These are phyloP conservation scores for Pogonomyrmex californicus DNA, from an alignment of 1,140 invertebrate genomes.

Conservation along the genomic window DNA sequence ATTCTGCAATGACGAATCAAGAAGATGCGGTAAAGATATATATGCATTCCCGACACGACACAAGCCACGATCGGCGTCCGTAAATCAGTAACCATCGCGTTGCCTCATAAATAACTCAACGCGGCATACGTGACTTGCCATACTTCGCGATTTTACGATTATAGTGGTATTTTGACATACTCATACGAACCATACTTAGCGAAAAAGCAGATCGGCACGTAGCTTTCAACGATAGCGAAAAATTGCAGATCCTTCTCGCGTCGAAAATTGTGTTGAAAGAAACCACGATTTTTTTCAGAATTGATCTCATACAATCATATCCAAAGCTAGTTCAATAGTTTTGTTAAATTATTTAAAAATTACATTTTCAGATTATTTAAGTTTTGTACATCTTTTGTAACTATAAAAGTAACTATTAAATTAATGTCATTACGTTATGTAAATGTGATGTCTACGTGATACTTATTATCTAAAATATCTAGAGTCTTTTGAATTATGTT, in stretches of 20 bases:
- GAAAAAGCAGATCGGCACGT: neutral
- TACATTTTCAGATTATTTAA: neutral
- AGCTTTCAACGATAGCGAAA: neutral
- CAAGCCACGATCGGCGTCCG: slow-evolving; percentile 50
- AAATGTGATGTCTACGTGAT: neutral
- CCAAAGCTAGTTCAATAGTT: neutral
- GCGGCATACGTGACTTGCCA: slow-evolving; percentile 38
- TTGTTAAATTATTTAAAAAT: neutral
- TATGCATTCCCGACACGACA: slow-evolving; percentile 60
- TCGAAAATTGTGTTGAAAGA: neutral
- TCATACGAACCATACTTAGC: neutral
- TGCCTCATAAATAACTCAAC: slow-evolving; percentile 71
- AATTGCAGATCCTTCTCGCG: neutral
- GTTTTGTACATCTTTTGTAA: no score
- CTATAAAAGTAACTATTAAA: no score
- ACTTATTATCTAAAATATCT: neutral
- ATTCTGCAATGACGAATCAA: neutral
- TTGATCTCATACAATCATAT: neutral
- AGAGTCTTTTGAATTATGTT: neutral
- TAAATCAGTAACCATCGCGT: slow-evolving; percentile 63
- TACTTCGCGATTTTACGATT: slow-evolving; percentile 60
- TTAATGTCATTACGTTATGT: neutral
- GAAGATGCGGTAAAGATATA: slow-evolving; percentile 36
- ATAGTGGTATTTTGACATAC: slow-evolving; percentile 3
- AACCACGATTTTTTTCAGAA: neutral